A percentile compares a stretch with the other conserved stretches of the same genome.
Conservation (phyloP, 2,797 vertebrate species). For the Diglossa cyanea region DNA sequence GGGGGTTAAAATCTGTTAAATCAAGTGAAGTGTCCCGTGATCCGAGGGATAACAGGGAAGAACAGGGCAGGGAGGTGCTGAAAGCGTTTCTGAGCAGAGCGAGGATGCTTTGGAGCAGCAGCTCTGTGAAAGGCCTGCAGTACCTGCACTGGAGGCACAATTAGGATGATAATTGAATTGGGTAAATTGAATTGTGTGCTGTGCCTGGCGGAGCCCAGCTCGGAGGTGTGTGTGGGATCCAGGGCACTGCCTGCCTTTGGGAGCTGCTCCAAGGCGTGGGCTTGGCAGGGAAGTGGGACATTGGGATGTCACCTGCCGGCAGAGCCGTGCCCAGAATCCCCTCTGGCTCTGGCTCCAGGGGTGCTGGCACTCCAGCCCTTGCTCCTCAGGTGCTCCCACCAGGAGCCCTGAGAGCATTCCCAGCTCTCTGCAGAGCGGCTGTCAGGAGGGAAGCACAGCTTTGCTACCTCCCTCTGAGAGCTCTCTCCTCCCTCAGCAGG, state of each 20-base stretch:
- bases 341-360: neutral
- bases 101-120: neutral
- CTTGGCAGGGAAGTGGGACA: neutral
- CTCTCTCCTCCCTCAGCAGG: neutral
- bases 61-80: neutral
- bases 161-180: neutral
- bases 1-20: neutral
- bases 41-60: rapidly evolving
- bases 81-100: neutral
- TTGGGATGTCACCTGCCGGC: neutral
- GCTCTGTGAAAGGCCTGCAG: neutral
- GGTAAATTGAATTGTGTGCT: neutral
- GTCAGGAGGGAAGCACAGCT: neutral
- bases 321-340: rapidly evolving
- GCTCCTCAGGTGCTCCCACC: neutral
- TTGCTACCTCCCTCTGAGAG: neutral
- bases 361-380: neutral
- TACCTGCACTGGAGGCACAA: neutral
- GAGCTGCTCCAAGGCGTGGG: neutral
- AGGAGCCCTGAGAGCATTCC: rapidly evolving
- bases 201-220: neutral
- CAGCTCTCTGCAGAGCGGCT: neutral
- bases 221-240: neutral
- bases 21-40: neutral
- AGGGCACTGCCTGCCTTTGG: neutral